A percentile compares a stretch with the other conserved stretches of the same genome.
These are phyloP conservation scores for Pyrgus malvae DNA, from an alignment of 2,888 invertebrate species.

Conservation along the genomic window DNA sequence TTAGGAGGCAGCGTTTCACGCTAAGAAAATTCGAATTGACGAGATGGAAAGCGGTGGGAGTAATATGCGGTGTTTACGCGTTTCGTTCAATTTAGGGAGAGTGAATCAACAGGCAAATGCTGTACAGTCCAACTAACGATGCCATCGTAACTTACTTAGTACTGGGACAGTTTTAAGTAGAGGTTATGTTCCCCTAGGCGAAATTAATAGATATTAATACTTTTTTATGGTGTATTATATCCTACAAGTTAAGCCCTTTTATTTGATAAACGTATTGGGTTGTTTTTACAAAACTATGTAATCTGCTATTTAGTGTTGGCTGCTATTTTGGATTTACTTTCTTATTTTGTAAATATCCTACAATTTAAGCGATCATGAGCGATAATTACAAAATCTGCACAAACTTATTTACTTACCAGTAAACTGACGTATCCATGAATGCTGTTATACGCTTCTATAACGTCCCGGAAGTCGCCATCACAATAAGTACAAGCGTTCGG, in stretches of 20 bases:
- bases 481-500: slow-evolving; percentile 79
- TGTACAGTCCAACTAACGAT: slow-evolving; percentile 10
- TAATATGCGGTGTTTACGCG: slow-evolving; percentile 13
- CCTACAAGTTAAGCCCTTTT: too few relatives aligned
- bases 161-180: slow-evolving; percentile 11
- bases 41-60: slow-evolving; percentile 13
- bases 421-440: slow-evolving; percentile 92
- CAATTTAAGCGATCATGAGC: too few relatives aligned
- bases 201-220: too few relatives aligned
- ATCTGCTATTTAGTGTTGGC: too few relatives aligned
- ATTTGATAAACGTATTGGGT: too few relatives aligned
- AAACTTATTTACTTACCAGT: slow-evolving; percentile 85
- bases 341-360: too few relatives aligned
- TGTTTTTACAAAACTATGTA: too few relatives aligned
- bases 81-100: slow-evolving; percentile 14
- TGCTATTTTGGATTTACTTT: too few relatives aligned
- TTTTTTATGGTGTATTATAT: too few relatives aligned
- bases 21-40: slow-evolving; percentile 20
- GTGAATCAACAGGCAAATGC: neutral
- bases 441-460: slow-evolving; percentile 84
- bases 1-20: slow-evolving; percentile 5
- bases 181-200: neutral
- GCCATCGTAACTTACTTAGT: slow-evolving; percentile 8
- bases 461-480: slow-evolving; percentile 80
- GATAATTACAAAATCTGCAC: too few relatives aligned